These are phyloP conservation scores for Aquatica leii DNA, from an alignment of 2,888 invertebrate genomes.

Conservation along the genomic window DNA sequence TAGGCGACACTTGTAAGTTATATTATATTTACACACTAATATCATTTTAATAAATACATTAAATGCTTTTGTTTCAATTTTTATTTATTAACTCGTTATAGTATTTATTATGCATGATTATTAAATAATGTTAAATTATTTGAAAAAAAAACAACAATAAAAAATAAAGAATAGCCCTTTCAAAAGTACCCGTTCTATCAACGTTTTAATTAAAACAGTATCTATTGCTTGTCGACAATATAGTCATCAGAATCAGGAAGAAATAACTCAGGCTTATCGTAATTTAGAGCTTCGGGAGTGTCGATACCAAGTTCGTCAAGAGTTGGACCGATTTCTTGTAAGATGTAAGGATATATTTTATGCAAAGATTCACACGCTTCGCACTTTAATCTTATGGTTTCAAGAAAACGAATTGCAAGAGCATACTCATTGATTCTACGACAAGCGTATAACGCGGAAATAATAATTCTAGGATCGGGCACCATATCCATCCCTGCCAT, in stretches of 20 bases:
- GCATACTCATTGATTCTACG: slow-evolving; percentile 72
- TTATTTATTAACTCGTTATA: too few species aligned
- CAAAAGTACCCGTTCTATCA: too few species aligned
- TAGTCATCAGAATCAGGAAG: slow-evolving; percentile 69
- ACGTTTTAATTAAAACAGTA: too few species aligned
- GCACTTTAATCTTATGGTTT: slow-evolving; percentile 89
- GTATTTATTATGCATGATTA: too few species aligned
- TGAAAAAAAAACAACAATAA: too few species aligned
- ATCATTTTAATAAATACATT: not conserved
- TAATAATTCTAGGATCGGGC: slow-evolving; percentile 68
- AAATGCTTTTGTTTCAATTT: not conserved
- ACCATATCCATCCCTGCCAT: slow-evolving; percentile 66
- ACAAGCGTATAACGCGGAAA: slow-evolving; percentile 69
- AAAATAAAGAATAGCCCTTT: too few species aligned
- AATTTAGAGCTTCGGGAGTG: slow-evolving; percentile 94
- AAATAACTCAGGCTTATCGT: slow-evolving; percentile 95
- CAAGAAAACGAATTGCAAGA: slow-evolving; percentile 78
- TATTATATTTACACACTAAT: slow-evolving; percentile 1
- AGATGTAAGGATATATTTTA: slow-evolving; percentile 86
- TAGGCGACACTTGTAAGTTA: slow-evolving; percentile 42
- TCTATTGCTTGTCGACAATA: too few species aligned
- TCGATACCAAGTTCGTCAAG: slow-evolving; percentile 91
- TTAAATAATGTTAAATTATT: too few species aligned
- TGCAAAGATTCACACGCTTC: slow-evolving; percentile 67
- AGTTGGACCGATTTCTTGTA: slow-evolving; percentile 90